These are phyloP conservation scores for Peromyscus eremicus DNA, from an alignment of 2,797 vertebrate genomes.

Conservation along the genomic window DNA sequence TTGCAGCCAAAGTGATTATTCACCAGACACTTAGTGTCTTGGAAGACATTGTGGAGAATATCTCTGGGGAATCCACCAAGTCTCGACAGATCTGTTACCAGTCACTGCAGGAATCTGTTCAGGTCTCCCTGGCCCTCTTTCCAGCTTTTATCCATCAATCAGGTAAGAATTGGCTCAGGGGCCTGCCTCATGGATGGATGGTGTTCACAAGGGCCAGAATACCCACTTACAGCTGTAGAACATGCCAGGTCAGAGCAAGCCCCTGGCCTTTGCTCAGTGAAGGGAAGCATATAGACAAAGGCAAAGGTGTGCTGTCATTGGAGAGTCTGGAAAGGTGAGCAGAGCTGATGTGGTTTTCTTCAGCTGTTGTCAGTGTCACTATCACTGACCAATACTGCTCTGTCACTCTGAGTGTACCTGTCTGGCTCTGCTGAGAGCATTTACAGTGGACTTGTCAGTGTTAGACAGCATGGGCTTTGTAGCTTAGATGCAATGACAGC, in stretches of 20 bases:
- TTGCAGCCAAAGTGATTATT: constrained; percentile 95
- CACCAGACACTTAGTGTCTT: constrained; percentile 96
- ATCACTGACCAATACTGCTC: not conserved
- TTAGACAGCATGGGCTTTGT: not conserved
- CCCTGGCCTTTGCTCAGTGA: not conserved
- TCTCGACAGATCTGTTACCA: constrained; percentile 99
- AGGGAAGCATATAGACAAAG: not conserved
- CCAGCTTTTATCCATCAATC: constrained; percentile 98
- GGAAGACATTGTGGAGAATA: constrained; percentile 95
- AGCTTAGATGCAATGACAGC: not conserved
- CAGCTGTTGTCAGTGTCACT: not conserved
- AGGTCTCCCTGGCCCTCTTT: constrained; percentile 97
- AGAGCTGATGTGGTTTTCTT: not conserved
- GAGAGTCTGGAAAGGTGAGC: not conserved
- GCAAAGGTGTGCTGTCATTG: not conserved
- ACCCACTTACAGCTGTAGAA: not conserved
- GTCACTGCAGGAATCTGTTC: constrained; percentile 98
- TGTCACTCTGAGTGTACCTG: not conserved
- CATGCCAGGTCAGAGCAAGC: rapidly evolving
- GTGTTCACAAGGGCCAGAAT: not conserved
- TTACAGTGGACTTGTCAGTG: not conserved
- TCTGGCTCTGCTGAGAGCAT: not conserved
- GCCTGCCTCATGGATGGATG: constrained; percentile 63
- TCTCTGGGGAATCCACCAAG: constrained; percentile 98
- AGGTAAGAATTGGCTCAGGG: constrained; percentile 88